Base-by-base conservation (phyloP, 2,888 invertebrate species). In the Cheiracanthium punctorium region DNA sequence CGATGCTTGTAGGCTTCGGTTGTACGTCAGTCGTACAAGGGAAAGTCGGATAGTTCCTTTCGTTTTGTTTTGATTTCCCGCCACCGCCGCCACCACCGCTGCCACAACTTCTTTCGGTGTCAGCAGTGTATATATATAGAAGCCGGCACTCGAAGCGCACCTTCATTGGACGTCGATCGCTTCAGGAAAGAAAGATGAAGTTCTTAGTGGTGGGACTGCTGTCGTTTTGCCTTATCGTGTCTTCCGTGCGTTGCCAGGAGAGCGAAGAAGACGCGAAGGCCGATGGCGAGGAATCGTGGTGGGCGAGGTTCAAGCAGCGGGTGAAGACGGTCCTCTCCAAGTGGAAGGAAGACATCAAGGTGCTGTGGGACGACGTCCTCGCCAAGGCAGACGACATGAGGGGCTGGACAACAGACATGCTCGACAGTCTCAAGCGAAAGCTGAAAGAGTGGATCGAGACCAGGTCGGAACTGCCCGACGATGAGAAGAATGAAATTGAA, bases 401-500 rank as follows among this genome's bases (percentile, higher is more conserved):
- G 37, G 71, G 72, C 0, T 86, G 86, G 86, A 86, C 86, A 17
- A 10, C 30, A 1, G 86, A 86, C 37, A 41, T 86, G 72, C 72
- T 80, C 52, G 86, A 86, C n/a, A 76, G 76, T 20, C 48, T 86
- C 33, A 86, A 86, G 70, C 20, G 14, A 8, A 86, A 81, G 48
- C 0, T 86, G 76, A 86, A 80, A 30, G 80, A 86, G 20, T 86
- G 86, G 86, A 28, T 86, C 28, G 86, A 86, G n/a, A 65, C 33
- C 10, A 58, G 76, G 5, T 33, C 75, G 5, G 86, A 86, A 30
- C 29, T 86, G 4, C 80, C 80, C 2, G 86, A 86, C 12, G 80
- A 76, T 28, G 86, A 86, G 32, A 86, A 86, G 72, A 86, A 86
- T 48, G 86, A 86, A 43, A 86, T 86, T 32, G 86, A 86, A 64